These are phyloP conservation scores for Cryptocephalus moraei DNA, from an alignment of 2,888 invertebrate genomes.

Conservation along the genomic window DNA sequence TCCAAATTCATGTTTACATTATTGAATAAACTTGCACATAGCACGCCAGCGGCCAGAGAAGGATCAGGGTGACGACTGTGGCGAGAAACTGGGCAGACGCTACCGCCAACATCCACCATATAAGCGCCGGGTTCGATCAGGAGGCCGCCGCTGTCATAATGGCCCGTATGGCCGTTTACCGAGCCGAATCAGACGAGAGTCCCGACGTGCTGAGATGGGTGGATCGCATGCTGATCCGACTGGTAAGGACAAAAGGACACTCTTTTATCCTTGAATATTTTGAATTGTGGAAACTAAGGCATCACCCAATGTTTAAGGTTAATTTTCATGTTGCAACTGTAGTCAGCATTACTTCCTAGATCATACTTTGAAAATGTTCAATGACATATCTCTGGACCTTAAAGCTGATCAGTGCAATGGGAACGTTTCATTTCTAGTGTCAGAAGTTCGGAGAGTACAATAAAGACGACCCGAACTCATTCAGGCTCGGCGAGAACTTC, in stretches of 20 bases:
- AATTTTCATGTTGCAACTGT: too few species aligned
- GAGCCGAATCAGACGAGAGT: constrained; percentile 91
- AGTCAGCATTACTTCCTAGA: too few species aligned
- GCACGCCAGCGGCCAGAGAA: constrained; percentile 89
- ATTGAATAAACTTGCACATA: constrained; percentile 13
- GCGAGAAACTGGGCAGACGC: constrained; percentile 99
- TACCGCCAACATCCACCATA: constrained; percentile 76
- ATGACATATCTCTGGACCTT: too few species aligned
- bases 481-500: constrained; percentile 92
- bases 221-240: constrained; percentile 91
- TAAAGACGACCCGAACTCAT: constrained; percentile 95
- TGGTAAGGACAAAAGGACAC: too few species aligned
- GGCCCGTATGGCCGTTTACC: constrained; percentile 92
- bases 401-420: too few species aligned
- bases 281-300: too few species aligned
- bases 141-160: constrained; percentile 96
- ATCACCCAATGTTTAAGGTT: too few species aligned
- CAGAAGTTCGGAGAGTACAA: constrained; percentile 99
- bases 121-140: constrained; percentile 94
- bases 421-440: constrained; percentile 50
- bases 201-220: constrained; percentile 98
- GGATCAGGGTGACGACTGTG: constrained; percentile 92
- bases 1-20: not conserved
- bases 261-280: too few species aligned
- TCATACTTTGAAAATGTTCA: too few species aligned